Percentiles rank a stretch among this genome's conserved stretches.
phyloP scores from a whole-genome alignment of 2,797 vertebrate species.

The Alfaro cultratus region DNA sequence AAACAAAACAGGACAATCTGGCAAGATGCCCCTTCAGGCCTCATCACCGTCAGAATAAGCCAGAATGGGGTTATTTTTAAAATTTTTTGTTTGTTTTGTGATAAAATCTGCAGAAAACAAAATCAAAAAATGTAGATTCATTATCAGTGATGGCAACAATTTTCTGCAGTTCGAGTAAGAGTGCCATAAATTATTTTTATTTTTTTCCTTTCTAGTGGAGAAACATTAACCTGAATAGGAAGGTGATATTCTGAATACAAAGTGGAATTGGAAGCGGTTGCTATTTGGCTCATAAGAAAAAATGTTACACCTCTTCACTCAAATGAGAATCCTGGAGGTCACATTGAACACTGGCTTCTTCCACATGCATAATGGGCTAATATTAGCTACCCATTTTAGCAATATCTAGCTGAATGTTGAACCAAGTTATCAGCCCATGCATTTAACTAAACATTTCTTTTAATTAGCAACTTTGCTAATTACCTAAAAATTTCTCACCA shows the following conservation, averaged over 20 bases:
- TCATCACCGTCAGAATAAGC: background rate
- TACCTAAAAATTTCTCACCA: background rate
- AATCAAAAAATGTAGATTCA: background rate
- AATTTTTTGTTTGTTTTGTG: background rate
- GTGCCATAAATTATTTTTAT: background rate
- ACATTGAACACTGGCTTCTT: background rate
- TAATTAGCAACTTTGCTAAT: background rate
- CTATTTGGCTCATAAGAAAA: background rate
- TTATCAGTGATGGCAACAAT: conserved; percentile 1
- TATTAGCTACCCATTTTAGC: background rate
- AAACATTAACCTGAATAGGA: conserved; percentile 10
- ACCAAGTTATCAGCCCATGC: background rate
- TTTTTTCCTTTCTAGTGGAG: background rate
- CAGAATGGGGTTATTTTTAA: background rate
- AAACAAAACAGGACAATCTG: conserved; percentile 3
- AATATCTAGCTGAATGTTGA: background rate
- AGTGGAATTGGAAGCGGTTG: background rate
- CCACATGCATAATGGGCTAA: background rate
- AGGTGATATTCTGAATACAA: conserved; percentile 4
- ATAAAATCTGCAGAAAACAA: background rate
- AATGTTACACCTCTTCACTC: background rate
- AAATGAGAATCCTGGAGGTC: background rate
- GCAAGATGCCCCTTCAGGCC: conserved; percentile 1
- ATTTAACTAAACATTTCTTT: background rate
- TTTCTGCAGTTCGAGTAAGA: conserved; percentile 17